These are phyloP conservation scores for Toxonevra muliebris DNA, from an alignment of 2,888 invertebrate genomes.

Conservation along the genomic window DNA sequence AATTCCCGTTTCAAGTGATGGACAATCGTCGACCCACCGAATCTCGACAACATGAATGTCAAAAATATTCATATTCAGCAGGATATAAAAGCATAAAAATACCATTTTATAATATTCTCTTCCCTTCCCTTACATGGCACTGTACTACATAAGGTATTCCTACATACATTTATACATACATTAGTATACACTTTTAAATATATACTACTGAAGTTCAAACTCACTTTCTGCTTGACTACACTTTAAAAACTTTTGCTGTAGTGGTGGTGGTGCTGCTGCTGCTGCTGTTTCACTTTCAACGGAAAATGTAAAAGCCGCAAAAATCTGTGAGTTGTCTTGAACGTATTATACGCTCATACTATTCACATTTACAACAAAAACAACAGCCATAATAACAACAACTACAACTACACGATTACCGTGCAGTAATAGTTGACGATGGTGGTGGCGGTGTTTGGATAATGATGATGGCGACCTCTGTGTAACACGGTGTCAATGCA, in stretches of 20 bases:
- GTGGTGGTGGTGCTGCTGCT: slow-evolving; percentile 5
- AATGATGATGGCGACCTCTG: slow-evolving; percentile 40
- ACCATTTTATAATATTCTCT: too few species aligned
- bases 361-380: slow-evolving; percentile 4
- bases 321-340: slow-evolving; percentile 33
- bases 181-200: too few species aligned
- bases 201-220: slow-evolving; percentile 32
- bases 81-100: too few species aligned
- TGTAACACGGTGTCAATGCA: slow-evolving; percentile 51
- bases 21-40: too few species aligned
- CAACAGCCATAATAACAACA: slow-evolving; percentile 34
- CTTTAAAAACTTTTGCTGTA: slow-evolving; percentile 39
- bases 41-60: too few species aligned
- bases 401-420: slow-evolving; percentile 11
- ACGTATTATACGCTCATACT: not conserved
- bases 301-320: slow-evolving; percentile 31
- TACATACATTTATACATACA: too few species aligned
- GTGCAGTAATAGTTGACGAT: slow-evolving; percentile 51
- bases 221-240: slow-evolving; percentile 56
- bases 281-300: slow-evolving; percentile 8
- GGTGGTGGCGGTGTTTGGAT: slow-evolving; percentile 38
- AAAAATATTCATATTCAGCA: too few species aligned
- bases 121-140: too few species aligned
- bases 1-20: too few species aligned
- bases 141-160: too few species aligned